These are phyloP conservation scores for Acanthosepion pharaonis DNA, from an alignment of 2,888 invertebrate species.

Conservation along the genomic window DNA sequence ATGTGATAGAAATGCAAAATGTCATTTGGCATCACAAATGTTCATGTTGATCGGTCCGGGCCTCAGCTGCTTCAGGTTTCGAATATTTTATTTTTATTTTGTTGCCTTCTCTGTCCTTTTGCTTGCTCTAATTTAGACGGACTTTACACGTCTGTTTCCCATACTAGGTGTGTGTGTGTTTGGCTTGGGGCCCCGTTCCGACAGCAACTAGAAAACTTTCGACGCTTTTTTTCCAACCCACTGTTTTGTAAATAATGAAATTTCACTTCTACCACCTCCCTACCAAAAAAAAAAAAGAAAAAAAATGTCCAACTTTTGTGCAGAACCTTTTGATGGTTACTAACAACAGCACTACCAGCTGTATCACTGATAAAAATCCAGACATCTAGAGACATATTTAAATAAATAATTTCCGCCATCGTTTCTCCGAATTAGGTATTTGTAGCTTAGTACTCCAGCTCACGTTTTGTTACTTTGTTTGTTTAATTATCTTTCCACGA, in stretches of 20 bases:
- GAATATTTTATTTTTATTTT: not conserved
- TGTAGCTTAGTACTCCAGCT: not conserved
- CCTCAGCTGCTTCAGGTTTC: not conserved
- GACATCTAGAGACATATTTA: not conserved
- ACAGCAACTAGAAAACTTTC: not conserved
- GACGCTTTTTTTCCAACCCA: not conserved
- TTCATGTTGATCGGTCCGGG: not conserved
- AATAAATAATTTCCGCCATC: not conserved
- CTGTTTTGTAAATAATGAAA: constrained; percentile 33
- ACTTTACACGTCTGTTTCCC: not conserved
- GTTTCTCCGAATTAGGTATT: not conserved
- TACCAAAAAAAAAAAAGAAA: too few species aligned
- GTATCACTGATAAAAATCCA: not conserved
- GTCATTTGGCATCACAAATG: not conserved
- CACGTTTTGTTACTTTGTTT: not conserved
- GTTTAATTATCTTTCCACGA: not conserved
- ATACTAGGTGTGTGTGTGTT: too few species aligned
- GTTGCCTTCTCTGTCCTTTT: not conserved
- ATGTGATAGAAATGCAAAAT: not conserved
- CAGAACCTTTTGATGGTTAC: not conserved
- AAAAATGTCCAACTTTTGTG: not conserved
- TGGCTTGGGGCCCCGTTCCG: not conserved
- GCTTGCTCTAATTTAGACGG: not conserved
- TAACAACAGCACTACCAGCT: not conserved
- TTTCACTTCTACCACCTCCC: not conserved